phyloP scores from a whole-genome alignment of 2,113 vertebrate species.

The Ondatra zibethicus region DNA sequence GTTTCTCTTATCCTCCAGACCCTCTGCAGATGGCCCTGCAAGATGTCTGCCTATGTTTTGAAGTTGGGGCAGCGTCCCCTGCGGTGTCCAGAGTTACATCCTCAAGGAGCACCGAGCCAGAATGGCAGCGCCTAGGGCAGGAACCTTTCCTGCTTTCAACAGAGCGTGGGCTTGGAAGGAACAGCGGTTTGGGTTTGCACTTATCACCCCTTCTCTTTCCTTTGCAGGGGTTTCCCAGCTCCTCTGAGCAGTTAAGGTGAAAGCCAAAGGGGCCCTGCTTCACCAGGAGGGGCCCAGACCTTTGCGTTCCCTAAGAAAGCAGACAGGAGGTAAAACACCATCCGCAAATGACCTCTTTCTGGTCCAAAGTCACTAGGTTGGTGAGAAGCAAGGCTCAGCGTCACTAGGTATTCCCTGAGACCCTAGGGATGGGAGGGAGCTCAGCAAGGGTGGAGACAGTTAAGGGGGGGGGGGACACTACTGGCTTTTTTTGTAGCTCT shows the following conservation, averaged over 20 bases:
- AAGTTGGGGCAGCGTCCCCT: neutral
- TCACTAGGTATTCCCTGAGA: neutral
- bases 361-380: neutral
- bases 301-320: no score
- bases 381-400: neutral
- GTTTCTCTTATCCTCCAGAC: neutral
- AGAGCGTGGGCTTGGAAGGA: neutral
- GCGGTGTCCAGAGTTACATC: neutral
- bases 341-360: conserved; percentile 1
- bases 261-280: neutral
- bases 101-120: neutral
- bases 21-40: neutral
- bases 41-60: neutral
- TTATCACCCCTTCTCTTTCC: no score
- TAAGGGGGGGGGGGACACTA: neutral
- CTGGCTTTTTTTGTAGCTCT: conserved; percentile 26
- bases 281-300: neutral
- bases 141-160: neutral
- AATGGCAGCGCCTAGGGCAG: neutral
- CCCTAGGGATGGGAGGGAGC: neutral
- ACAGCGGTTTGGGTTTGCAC: neutral
- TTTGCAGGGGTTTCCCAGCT: neutral
- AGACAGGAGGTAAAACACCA: neutral
- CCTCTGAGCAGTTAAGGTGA: neutral
- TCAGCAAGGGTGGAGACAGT: neutral